Conservation (phyloP, 2,888 invertebrate genomes). For the Meghimatium bilineatum region DNA sequence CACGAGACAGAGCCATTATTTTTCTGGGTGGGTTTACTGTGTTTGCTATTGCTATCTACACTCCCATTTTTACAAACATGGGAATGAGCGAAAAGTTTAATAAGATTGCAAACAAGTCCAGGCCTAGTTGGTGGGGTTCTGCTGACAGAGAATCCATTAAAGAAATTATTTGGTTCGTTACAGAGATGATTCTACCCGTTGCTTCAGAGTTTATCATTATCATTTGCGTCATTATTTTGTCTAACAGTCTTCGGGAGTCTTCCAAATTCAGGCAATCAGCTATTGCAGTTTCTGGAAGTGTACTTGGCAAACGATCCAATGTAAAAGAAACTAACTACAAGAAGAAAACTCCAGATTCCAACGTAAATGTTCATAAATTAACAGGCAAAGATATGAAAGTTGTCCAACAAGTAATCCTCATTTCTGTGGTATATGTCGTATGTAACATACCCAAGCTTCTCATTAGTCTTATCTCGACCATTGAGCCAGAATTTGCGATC, state of each 20-base stretch:
- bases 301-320: too few species aligned
- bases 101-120: neutral
- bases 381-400: slow-evolving; percentile 16
- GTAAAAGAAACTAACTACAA: neutral
- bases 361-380: neutral
- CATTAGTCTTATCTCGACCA: neutral
- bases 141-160: slow-evolving; percentile 3
- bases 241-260: neutral
- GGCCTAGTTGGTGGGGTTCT: neutral
- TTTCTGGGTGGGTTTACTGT: neutral
- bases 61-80: slow-evolving; percentile 8
- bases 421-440: slow-evolving; percentile 10
- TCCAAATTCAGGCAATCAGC: slow-evolving; percentile 11
- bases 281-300: neutral
- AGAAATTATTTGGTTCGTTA: neutral
- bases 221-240: neutral
- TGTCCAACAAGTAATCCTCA: slow-evolving; percentile 22
- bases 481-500: neutral
- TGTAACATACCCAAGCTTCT: slow-evolving; percentile 16
- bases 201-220: neutral
- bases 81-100: neutral
- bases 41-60: neutral
- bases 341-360: too few species aligned
- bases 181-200: neutral
- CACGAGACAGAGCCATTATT: neutral